Evolutionary conservation across 64 coral and sea anemone genomes (phyloP), one percentile per base, ranked within the genome.

Genomic region (Acropora yongei): DNA sequence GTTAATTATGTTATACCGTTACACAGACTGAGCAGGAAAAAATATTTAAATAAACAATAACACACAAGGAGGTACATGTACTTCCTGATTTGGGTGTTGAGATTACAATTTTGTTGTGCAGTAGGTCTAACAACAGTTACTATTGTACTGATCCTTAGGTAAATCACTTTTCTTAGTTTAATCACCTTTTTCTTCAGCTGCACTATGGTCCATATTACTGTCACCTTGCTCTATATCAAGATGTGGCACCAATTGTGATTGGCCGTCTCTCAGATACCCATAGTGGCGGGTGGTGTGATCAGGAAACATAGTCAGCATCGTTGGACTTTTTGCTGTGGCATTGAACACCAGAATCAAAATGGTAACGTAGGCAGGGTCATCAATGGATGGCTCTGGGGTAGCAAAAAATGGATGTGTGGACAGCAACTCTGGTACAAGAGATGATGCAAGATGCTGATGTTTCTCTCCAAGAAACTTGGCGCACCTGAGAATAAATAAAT

Each of bases 331-430:
- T 1, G 96, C 94, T 8, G 97, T 91, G 1, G 97, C 97, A 68
- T 99, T 99, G 44, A 99, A 93, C 14, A 99, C 97, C 13, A 99
- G 94, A n/a, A 99, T 93, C 47, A 99, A 84, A 76, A 99, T 99
- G 30, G 91, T 89, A 16, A 99, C 92, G 41, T 99, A 99, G 4
- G 94, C 97, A 18, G 97, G 94, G 77, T 99, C 97, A 80, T 99
- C 97, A 14, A 99, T 86, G 12, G 94, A 96, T 12, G 97, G 97
- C 79, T 99, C 97, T 3, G 97, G 83, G 2, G 97, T 99, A 17
- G 97, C 97, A 74, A 96, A 99, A 78, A 96, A 99, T 7, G 97
- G 97, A 75, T 99, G 97, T 41, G 97, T 96, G 2, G 97, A 99
- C 0, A 99, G 55, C 30, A 99, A 91, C 46, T 96, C 97, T 19